A percentile compares a stretch with the other conserved stretches of the same genome.
These are phyloP conservation scores for Champsocephalus esox DNA, from an alignment of 2,797 vertebrate species.

Conservation along the genomic window DNA sequence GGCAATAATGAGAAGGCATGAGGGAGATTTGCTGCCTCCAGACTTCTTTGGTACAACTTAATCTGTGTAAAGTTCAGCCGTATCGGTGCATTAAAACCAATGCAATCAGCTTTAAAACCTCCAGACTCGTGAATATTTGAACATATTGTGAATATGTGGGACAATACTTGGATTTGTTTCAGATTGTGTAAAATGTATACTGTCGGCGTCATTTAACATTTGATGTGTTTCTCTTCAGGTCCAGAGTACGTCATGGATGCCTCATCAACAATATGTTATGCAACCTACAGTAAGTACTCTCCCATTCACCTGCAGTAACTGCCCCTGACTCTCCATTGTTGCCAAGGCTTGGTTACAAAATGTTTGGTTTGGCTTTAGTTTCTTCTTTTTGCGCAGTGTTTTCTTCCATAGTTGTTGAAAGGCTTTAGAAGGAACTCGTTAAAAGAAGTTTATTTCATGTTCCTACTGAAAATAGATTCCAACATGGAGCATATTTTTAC, in stretches of 20 bases:
- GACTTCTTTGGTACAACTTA: slow-evolving; percentile 52
- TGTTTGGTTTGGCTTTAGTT: slow-evolving; percentile 3
- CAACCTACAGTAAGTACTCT: slow-evolving; percentile 97
- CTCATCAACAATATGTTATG: slow-evolving; percentile 99
- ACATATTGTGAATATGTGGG: slow-evolving; percentile 49
- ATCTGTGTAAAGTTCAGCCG: slow-evolving; percentile 57
- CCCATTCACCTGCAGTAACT: slow-evolving; percentile 41
- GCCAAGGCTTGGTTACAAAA: not conserved
- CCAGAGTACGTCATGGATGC: slow-evolving; percentile 99
- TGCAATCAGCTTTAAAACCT: slow-evolving; percentile 41
- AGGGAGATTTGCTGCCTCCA: slow-evolving; percentile 58
- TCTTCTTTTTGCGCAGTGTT: slow-evolving; percentile 6
- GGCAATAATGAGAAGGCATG: slow-evolving; percentile 59
- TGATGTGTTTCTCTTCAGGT: slow-evolving; percentile 91
- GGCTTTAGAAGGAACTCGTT: slow-evolving; percentile 28
- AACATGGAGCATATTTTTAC: slow-evolving; percentile 21
- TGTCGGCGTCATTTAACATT: slow-evolving; percentile 56
- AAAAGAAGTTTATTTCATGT: slow-evolving; percentile 26
- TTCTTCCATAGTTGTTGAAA: slow-evolving; percentile 12
- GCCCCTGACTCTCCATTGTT: slow-evolving; percentile 1
- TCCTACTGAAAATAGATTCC: slow-evolving; percentile 46
- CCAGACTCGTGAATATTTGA: slow-evolving; percentile 31
- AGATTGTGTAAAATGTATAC: slow-evolving; percentile 10
- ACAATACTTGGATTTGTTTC: slow-evolving; percentile 10
- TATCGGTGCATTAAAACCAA: slow-evolving; percentile 52